Percentiles rank a stretch among this genome's conserved stretches.
phyloP scores from a whole-genome alignment of 2,888 invertebrate genomes.

The Trachelus troglodyta region DNA sequence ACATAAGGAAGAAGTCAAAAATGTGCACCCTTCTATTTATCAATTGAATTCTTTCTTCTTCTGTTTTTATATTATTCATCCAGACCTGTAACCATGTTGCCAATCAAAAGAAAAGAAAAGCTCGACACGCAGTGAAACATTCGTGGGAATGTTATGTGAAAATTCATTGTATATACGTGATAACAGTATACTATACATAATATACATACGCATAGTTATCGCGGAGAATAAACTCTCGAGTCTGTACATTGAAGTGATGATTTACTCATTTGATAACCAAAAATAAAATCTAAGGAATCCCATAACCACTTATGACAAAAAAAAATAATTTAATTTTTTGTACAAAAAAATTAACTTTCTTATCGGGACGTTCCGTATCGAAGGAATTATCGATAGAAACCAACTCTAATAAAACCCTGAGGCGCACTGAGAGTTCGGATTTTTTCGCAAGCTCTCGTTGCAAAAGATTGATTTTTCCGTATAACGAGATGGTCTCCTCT shows the following conservation, averaged over 20 bases:
- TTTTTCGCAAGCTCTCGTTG: background rate
- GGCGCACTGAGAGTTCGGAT: background rate
- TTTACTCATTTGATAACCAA: background rate
- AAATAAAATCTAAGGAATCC: background rate
- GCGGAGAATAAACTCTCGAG: constrained; percentile 52
- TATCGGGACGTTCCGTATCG: background rate
- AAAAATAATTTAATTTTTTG: background rate
- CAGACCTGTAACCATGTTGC: background rate
- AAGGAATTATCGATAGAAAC: background rate
- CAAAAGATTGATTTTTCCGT: constrained; percentile 23
- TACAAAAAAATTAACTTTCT: background rate
- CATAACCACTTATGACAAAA: background rate
- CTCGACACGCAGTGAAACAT: background rate
- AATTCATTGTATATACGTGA: constrained; percentile 49
- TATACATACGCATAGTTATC: constrained; percentile 42
- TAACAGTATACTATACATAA: constrained; percentile 22
- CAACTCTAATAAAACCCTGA: background rate
- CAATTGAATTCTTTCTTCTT: background rate
- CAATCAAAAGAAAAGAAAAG: background rate
- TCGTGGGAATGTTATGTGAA: constrained; percentile 4
- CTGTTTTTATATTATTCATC: background rate
- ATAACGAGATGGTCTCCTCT: constrained; percentile 14
- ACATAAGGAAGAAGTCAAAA: background rate
- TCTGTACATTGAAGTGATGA: constrained; percentile 39
- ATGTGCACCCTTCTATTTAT: background rate